These are phyloP conservation scores for Melopsittacus undulatus DNA, from an alignment of 2,797 vertebrate species.

Conservation along the genomic window DNA sequence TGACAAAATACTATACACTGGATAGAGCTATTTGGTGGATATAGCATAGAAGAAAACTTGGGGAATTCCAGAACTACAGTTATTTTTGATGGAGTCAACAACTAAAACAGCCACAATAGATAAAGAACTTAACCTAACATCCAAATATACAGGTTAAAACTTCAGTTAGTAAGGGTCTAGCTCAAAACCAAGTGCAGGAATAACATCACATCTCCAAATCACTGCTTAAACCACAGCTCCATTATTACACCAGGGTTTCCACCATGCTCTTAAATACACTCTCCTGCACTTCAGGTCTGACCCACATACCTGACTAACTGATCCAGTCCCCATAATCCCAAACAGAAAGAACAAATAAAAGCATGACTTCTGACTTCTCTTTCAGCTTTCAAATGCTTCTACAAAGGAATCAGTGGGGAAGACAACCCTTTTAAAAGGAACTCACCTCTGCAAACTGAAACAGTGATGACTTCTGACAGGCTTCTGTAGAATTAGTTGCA, in stretches of 20 bases:
- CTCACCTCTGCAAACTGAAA: constrained; percentile 83
- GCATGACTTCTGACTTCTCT: not conserved
- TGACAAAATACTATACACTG: not conserved
- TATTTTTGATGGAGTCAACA: not conserved
- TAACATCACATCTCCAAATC: not conserved
- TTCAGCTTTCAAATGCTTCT: not conserved
- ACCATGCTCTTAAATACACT: not conserved
- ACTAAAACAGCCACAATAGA: not conserved
- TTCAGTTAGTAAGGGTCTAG: not conserved
- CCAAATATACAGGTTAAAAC: not conserved
- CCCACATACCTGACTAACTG: not conserved
- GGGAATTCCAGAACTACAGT: not conserved
- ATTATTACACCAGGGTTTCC: not conserved
- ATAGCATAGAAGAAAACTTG: not conserved
- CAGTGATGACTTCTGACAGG: constrained; percentile 82
- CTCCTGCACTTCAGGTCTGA: not conserved
- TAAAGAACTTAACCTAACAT: not conserved
- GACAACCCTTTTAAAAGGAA: not conserved
- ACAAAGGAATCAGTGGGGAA: not conserved
- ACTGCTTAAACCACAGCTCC: not conserved
- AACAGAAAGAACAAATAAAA: not conserved
- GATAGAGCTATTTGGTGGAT: not conserved
- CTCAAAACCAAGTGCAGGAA: not conserved
- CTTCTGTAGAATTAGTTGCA: constrained; percentile 80
- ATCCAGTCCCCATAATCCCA: not conserved